phyloP scores from a whole-genome alignment of 2,888 invertebrate genomes.

The Cerastis rubricosa region DNA sequence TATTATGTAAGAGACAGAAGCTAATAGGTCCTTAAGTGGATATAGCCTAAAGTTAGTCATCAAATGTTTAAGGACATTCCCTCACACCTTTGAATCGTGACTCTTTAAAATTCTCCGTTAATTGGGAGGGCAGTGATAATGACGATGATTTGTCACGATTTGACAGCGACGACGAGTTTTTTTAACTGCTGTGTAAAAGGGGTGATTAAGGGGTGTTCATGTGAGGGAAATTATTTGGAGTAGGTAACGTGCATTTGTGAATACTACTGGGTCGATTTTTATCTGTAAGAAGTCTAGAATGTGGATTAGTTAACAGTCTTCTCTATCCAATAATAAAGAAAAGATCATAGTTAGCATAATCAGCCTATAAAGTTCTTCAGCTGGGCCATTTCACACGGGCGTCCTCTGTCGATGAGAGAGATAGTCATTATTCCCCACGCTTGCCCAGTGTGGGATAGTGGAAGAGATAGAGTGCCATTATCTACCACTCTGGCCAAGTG shows the following conservation, averaged over 20 bases:
- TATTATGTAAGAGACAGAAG: constrained; percentile 62
- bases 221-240: background rate
- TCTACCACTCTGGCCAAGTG: background rate
- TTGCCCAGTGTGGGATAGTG: too few species aligned
- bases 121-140: constrained; percentile 31
- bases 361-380: background rate
- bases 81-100: constrained; percentile 61
- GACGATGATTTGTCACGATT: constrained; percentile 50
- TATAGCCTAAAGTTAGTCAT: constrained; percentile 58
- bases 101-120: constrained; percentile 60
- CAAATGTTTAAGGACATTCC: constrained; percentile 59
- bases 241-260: background rate
- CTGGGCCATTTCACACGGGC: too few species aligned
- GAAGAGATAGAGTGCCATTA: background rate
- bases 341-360: background rate
- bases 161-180: background rate
- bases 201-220: background rate
- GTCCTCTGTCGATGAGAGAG: too few species aligned
- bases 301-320: too few species aligned
- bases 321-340: background rate
- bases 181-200: background rate
- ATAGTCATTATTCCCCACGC: too few species aligned
- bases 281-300: background rate
- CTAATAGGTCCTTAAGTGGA: constrained; percentile 71
- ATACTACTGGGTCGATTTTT: background rate